A percentile compares a stretch with the other conserved stretches of the same genome.
phyloP scores from a whole-genome alignment of 1,140 invertebrate genomes.

The Heliconius melpomene region DNA sequence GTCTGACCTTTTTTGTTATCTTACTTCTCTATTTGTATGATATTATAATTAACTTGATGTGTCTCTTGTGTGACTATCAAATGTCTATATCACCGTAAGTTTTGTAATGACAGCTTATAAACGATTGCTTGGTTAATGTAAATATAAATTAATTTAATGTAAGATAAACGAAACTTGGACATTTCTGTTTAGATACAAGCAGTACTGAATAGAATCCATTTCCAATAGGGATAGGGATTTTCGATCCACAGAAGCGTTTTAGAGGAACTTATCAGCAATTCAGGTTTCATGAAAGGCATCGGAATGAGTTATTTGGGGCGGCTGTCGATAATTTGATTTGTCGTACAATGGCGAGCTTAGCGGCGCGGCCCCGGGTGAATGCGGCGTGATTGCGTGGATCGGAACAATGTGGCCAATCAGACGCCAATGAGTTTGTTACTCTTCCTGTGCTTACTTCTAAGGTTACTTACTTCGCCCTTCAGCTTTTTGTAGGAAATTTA shows the following conservation, averaged over 20 bases:
- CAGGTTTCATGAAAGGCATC: slow-evolving; percentile 30
- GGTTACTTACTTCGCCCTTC: not conserved
- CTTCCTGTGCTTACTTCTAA: slow-evolving; percentile 11
- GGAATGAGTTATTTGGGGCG: slow-evolving; percentile 33
- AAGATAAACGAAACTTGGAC: not conserved
- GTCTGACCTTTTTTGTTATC: slow-evolving; percentile 19
- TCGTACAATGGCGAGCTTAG: slow-evolving; percentile 34
- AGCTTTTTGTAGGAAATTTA: not conserved
- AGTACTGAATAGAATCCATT: slow-evolving; percentile 3
- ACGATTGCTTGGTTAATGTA: not conserved
- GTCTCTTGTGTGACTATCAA: not conserved
- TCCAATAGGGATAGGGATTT: slow-evolving; percentile 21
- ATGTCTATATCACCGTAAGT: not conserved
- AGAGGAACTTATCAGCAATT: slow-evolving; percentile 28
- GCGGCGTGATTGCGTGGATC: slow-evolving; percentile 44
- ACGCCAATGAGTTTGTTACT: slow-evolving; percentile 45
- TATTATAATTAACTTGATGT: not conserved
- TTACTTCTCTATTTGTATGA: slow-evolving; percentile 21
- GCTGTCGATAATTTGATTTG: slow-evolving; percentile 39
- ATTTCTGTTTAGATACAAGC: slow-evolving; percentile 10
- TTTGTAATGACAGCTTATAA: not conserved
- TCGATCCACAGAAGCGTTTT: slow-evolving; percentile 23
- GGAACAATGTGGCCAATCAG: slow-evolving; percentile 58
- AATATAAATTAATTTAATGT: not conserved
- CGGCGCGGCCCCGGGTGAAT: slow-evolving; percentile 48